Evolutionary conservation across 2,888 invertebrate genomes (phyloP).

Genomic region (Ethmia dodecea): DNA sequence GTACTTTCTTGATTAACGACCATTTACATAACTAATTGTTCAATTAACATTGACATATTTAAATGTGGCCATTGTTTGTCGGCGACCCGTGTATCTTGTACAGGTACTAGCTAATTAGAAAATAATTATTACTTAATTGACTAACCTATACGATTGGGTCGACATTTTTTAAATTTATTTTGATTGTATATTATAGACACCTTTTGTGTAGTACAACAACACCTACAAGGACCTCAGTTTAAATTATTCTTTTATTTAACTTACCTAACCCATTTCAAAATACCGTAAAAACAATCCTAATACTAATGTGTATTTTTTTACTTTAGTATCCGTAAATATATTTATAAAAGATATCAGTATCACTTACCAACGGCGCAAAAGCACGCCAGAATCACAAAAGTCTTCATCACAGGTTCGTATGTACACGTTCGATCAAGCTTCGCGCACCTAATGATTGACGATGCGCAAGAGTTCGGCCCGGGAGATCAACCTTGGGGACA

Average conservation of each 20-base stretch:
- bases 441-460: constrained; percentile 43
- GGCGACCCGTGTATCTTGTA: not conserved
- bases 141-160: no score
- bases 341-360: no score
- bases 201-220: no score
- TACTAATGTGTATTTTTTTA: no score
- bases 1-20: no score
- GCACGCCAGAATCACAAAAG: constrained; percentile 53
- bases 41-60: constrained; percentile 4
- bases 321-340: no score
- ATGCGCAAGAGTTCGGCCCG: constrained; percentile 26
- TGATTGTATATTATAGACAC: no score
- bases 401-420: constrained; percentile 46
- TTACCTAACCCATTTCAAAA: no score
- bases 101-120: not conserved
- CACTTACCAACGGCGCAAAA: constrained; percentile 60
- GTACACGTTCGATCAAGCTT: constrained; percentile 47
- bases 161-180: no score
- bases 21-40: constrained; percentile 2
- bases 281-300: no score
- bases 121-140: not conserved
- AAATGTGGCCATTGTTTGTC: constrained; percentile 3
- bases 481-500: constrained; percentile 55
- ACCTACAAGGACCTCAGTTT: no score
- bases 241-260: no score